phyloP scores from a whole-genome alignment of 2,797 vertebrate species.

The Poecilia velifera region DNA sequence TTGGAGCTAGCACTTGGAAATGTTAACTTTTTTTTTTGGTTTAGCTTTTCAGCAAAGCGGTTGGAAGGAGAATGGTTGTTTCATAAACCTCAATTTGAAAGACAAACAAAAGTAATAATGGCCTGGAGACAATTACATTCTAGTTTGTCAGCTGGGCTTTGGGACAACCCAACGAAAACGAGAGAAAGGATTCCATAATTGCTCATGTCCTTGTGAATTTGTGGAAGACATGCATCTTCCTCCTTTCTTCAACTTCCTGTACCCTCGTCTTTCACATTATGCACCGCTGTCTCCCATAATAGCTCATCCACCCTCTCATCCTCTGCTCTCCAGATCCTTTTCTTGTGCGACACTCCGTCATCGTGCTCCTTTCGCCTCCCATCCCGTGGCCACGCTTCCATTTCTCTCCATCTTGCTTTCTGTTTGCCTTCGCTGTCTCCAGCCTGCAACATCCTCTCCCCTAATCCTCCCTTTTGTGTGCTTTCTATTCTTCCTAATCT shows the following conservation, averaged over 20 bases:
- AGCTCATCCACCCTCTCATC: slow-evolving; percentile 16
- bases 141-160: neutral
- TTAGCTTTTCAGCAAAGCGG: neutral
- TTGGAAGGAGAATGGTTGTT: neutral
- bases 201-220: slow-evolving; percentile 6
- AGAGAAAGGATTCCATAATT: neutral
- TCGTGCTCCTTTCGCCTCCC: neutral
- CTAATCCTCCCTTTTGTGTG: slow-evolving; percentile 24
- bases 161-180: neutral
- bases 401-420: neutral
- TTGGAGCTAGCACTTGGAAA: neutral
- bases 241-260: neutral
- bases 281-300: slow-evolving; percentile 21
- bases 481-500: slow-evolving; percentile 21
- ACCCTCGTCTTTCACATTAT: neutral
- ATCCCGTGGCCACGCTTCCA: neutral
- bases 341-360: neutral
- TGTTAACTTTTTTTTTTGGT: neutral
- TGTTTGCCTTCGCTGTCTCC: neutral
- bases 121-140: neutral
- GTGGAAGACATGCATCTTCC: neutral
- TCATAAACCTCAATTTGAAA: neutral
- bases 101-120: neutral
- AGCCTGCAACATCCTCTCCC: neutral
- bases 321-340: neutral